Percentiles rank a stretch among this genome's conserved stretches.
phyloP scores from a whole-genome alignment of 2,113 vertebrate genomes.

The Mola mola region DNA sequence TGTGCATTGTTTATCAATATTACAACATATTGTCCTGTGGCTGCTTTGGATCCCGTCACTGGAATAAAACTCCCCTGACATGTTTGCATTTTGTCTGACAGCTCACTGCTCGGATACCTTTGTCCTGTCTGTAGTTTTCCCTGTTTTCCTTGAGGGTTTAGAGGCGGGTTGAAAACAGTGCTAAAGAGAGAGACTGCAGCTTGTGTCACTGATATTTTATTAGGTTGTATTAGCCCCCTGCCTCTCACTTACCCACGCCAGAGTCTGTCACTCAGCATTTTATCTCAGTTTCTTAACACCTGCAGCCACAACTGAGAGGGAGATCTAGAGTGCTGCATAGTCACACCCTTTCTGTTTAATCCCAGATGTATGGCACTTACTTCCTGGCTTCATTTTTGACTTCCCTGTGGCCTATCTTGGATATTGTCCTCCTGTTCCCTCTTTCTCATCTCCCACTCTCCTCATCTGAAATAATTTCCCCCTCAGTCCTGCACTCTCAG shows the following conservation, averaged over 20 bases:
- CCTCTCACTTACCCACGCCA: conserved; percentile 20
- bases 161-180: conserved; percentile 35
- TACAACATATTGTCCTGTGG: conserved; percentile 24
- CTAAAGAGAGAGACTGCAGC: background rate
- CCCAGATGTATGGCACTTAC: background rate
- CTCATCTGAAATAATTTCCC: background rate
- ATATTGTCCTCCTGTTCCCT: background rate
- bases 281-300: conserved; percentile 50
- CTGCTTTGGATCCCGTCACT: too few relatives aligned
- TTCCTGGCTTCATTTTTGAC: background rate
- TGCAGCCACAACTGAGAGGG: conserved; percentile 18
- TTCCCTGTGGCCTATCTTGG: background rate
- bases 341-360: background rate
- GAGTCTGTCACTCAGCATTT: conserved; percentile 39
- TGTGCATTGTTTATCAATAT: conserved; percentile 48
- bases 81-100: too few relatives aligned
- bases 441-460: background rate
- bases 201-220: conserved; percentile 43
- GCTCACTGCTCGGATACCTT: conserved; percentile 6
- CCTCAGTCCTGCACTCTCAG: background rate
- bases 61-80: too few relatives aligned
- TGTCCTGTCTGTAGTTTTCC: conserved; percentile 31
- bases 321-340: conserved; percentile 12
- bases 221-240: conserved; percentile 36
- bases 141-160: conserved; percentile 41